A percentile compares a stretch with the other conserved stretches of the same genome.
These are phyloP conservation scores for Hoplostethus mediterraneus DNA, from an alignment of 2,797 vertebrate species.

Conservation along the genomic window DNA sequence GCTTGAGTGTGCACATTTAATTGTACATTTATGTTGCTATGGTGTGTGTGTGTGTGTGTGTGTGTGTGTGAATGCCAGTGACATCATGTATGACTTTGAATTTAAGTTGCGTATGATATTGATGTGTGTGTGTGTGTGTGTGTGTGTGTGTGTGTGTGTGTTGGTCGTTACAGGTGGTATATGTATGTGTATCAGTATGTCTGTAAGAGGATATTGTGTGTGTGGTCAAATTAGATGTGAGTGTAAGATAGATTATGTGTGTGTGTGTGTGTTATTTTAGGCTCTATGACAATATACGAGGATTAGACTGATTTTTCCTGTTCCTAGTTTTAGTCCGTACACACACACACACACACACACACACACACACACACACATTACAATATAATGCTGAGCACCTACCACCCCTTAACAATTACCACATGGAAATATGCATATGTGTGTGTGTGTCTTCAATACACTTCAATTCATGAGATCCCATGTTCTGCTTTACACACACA, in stretches of 20 bases:
- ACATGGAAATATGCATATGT: neutral
- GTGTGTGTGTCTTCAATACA: neutral
- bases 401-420: neutral
- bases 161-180: neutral
- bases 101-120: neutral
- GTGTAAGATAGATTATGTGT: conserved; percentile 51
- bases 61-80: conserved; percentile 36
- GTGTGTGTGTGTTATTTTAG: conserved; percentile 63
- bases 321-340: conserved; percentile 61
- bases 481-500: neutral
- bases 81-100: conserved; percentile 21
- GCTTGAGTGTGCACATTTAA: neutral
- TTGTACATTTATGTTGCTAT: neutral
- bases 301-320: conserved; percentile 76
- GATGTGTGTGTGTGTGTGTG: conserved; percentile 1
- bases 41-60: conserved; percentile 19
- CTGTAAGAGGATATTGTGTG: neutral
- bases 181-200: conserved; percentile 1
- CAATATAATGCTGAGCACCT: neutral
- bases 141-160: neutral
- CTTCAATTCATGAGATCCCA: conserved; percentile 17
- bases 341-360: conserved; percentile 20
- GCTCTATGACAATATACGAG: conserved; percentile 60
- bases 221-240: conserved; percentile 33
- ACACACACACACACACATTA: too few relatives aligned